Percentiles rank a stretch among this genome's conserved stretches.
Conservation (phyloP, 2,797 vertebrate species). For the Epinephelus awoara region DNA sequence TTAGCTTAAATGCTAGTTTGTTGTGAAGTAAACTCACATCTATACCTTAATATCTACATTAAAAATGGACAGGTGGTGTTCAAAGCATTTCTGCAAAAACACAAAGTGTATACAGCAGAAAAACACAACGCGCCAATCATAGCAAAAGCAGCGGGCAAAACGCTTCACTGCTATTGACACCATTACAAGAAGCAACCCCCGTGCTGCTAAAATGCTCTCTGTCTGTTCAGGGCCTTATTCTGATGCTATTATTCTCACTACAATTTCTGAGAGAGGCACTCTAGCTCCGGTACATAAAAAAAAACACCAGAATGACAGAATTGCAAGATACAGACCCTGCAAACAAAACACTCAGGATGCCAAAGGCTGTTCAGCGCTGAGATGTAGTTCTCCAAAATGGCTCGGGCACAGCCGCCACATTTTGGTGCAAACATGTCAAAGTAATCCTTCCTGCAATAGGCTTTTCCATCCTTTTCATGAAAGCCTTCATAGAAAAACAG, state of each 20-base stretch:
- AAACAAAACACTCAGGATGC: slow-evolving; percentile 99
- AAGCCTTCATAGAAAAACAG: slow-evolving; percentile 86
- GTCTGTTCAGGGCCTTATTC: neutral
- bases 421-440: slow-evolving; percentile 99
- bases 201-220: too few species aligned
- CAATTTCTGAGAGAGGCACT: neutral
- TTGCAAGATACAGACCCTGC: slow-evolving; percentile 89
- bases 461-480: slow-evolving; percentile 98
- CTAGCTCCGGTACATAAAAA: neutral
- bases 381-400: slow-evolving; percentile 99
- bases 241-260: neutral
- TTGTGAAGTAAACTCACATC: too few species aligned
- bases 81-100: too few species aligned
- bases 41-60: too few species aligned
- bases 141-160: too few species aligned
- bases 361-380: slow-evolving; percentile 97
- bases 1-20: too few species aligned
- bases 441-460: slow-evolving; percentile 98
- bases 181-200: too few species aligned
- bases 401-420: slow-evolving; percentile 95
- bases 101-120: too few species aligned
- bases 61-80: too few species aligned
- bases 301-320: neutral
- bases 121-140: too few species aligned
- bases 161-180: too few species aligned